Base-by-base conservation (phyloP, 2,113 vertebrate species). In the Engraulis encrasicolus region DNA sequence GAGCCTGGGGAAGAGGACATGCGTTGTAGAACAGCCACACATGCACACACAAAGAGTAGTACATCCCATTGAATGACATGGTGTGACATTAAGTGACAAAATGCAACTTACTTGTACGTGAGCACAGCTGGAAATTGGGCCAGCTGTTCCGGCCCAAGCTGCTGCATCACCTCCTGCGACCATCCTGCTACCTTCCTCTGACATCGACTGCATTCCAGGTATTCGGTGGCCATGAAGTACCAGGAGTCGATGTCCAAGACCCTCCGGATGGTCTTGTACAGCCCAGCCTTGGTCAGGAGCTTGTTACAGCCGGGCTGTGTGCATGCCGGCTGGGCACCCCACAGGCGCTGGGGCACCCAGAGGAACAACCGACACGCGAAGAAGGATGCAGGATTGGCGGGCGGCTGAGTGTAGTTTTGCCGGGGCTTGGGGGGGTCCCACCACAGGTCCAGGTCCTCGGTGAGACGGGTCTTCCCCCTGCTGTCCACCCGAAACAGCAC, bases 221-320 rank as follows among this genome's bases (percentile, higher is more conserved):
- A 82, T 61, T 82, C 81, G 1, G 81, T 82, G 58, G 20, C 81
- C 81, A 82, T 77, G 37, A 82, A 50, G 20, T 82, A 82, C 61
- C 81, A 74, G 58, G 20, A 58, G n/a, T 71, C 18, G 37, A 74
- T 74, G 61, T 82, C 81, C 54, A 78, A 58, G 49, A 83, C 74
- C 38, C 40, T 84, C 78, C 78, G 52, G 83, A 84, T 74, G 52
- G 83, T 84, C 83, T 84, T 74, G 78, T 83, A 78, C 14, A 74
- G 23, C 50, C 80, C 80, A 58, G 80, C 80, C 80, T 37, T 38
- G 19, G 17, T n/a, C 18, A 61, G 6, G 6, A n/a, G 54, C 54
- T 20, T 58, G 7, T 12, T 78, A 18, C 66, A 83, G 48, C 48
- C 54, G 23, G 20, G 54, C 54, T 58, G 54, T 19, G 54, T 6